Percentiles rank a stretch among this genome's conserved stretches.
phyloP scores from a whole-genome alignment of 1,140 invertebrate species.

The Aphis craccivora region DNA sequence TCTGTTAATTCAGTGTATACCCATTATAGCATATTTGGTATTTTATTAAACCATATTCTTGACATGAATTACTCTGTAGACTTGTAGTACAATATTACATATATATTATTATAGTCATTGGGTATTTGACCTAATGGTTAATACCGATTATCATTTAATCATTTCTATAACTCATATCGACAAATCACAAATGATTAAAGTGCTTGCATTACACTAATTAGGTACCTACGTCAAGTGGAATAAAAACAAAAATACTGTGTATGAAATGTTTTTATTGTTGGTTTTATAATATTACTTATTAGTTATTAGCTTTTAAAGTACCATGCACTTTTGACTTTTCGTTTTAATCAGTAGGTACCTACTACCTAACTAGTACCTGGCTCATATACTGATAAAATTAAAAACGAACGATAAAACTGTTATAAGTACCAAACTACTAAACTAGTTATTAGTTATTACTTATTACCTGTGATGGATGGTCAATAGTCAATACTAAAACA shows the following conservation, averaged over 20 bases:
- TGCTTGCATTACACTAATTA: not conserved
- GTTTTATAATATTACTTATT: not conserved
- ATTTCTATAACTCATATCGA: not conserved
- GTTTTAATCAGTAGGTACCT: not conserved
- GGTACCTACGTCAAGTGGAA: not conserved
- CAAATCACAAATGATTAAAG: not conserved
- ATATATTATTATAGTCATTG: not conserved
- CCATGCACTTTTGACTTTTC: not conserved
- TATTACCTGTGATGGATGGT: not conserved
- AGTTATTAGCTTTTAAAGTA: not conserved
- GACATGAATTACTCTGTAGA: not conserved
- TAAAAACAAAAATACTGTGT: not conserved
- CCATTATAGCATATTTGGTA: not conserved
- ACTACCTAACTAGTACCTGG: no score
- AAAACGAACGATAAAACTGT: not conserved
- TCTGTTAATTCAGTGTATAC: no score
- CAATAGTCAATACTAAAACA: not conserved
- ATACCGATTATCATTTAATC: not conserved
- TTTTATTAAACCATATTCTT: not conserved
- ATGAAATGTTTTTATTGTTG: not conserved
- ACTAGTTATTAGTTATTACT: not conserved
- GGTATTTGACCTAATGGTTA: not conserved
- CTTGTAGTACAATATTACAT: not conserved
- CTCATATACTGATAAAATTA: not conserved
- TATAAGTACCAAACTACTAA: not conserved